Evolutionary conservation across 2,888 invertebrate genomes (phyloP).

Genomic region (Polydrusus cervinus): DNA sequence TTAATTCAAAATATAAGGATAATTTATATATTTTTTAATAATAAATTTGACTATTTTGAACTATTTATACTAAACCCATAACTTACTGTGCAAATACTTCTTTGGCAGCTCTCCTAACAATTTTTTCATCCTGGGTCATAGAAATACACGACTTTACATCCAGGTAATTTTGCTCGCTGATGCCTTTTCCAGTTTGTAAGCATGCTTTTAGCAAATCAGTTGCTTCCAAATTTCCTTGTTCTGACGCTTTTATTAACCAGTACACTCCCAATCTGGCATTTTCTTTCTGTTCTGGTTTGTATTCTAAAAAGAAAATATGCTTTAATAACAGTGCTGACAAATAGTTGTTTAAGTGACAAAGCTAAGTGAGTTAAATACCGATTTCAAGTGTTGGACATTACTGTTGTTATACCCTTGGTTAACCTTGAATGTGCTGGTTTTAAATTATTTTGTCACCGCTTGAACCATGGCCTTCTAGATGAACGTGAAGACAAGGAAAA

Average conservation of each 20-base stretch:
- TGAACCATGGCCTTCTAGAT: too few species aligned
- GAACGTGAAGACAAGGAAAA: too few species aligned
- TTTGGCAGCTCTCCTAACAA: conserved; percentile 89
- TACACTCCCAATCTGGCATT: conserved; percentile 89
- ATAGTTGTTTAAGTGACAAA: too few species aligned
- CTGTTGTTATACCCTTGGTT: too few species aligned
- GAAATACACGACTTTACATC: conserved; percentile 86
- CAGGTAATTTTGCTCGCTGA: conserved; percentile 82
- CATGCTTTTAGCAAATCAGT: conserved; percentile 85
- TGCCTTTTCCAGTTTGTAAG: conserved; percentile 81
- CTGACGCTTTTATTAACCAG: conserved; percentile 94
- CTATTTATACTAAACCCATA: background rate
- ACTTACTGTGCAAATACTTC: conserved; percentile 87
- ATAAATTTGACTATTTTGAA: background rate
- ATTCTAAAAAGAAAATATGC: conserved; percentile 56
- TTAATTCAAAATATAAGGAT: too few species aligned
- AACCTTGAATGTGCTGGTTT: too few species aligned
- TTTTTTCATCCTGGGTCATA: conserved; percentile 90
- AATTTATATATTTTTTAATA: too few species aligned
- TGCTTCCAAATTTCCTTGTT: conserved; percentile 92
- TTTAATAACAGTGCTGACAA: too few species aligned
- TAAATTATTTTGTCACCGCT: too few species aligned
- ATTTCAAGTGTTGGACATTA: too few species aligned
- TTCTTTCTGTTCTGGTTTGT: conserved; percentile 80
- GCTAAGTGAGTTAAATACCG: too few species aligned